Base-by-base conservation (phyloP, 2,113 vertebrate species). In the Sorex fumeus region DNA sequence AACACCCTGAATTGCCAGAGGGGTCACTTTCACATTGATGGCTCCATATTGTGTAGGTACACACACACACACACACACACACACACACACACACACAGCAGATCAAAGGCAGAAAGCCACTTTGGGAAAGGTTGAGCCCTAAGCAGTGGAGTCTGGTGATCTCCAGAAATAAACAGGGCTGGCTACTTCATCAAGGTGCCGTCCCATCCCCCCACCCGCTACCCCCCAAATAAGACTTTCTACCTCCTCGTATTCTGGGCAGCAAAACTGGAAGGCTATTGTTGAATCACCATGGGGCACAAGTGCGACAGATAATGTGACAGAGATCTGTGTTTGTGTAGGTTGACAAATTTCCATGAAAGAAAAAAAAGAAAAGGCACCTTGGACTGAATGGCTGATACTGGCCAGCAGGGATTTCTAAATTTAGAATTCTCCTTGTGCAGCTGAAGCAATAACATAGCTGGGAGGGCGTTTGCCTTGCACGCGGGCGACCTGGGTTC, bases 1-100 rank as follows among this genome's bases (percentile, higher is more conserved):
- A 97, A 93, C 43, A 15, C 2, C 76, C 96, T 93, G 75, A 74
- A 64, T 90, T 11, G 28, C 67, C 72, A 57, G 72, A 83, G 75
- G 30, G 45, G 90, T 47, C 0, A 6, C 47, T 87, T 85, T 82
- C 19, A 47, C 27, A 21, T 5, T 32, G 1, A 13, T 10, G 60
- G 28, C 69, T 78, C 85, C 47, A 0, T 1, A 50, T 57, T 89
- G 76, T 47, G 1, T 57, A 70, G n/a, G n/a, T n/a, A 43, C 0
- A 8, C 40, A 62, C 62, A 16, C 40, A 45, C 87, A 53, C 53
- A 16, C 47, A 45, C 84, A 70, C 43, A 21, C 3, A 43, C 0
- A 8, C 40, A 53, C 62, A 16, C 40, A 45, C 87, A 53, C 53
- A 16, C 47, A 36, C 84, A 70, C 67, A 91, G 8, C 34, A 64